These are phyloP conservation scores for Spisula subtruncata DNA, from an alignment of 2,888 invertebrate species.

Conservation along the genomic window DNA sequence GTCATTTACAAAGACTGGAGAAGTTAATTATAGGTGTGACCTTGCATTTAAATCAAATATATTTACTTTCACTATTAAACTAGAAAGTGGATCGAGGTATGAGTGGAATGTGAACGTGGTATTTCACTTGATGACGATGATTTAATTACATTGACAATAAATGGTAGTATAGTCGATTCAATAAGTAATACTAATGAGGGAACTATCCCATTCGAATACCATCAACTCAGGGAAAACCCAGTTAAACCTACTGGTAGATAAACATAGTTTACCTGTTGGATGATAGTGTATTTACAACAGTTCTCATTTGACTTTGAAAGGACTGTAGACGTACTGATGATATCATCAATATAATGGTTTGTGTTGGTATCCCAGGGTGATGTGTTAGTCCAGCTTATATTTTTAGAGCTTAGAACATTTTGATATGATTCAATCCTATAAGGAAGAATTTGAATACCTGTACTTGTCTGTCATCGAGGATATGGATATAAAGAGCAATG, in stretches of 20 bases:
- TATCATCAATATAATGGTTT: not conserved
- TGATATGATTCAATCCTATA: not conserved
- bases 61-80: not conserved
- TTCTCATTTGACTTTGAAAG: too few relatives aligned
- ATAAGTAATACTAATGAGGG: too few relatives aligned
- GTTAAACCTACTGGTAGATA: too few relatives aligned
- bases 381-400: not conserved
- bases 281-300: too few relatives aligned
- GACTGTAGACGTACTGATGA: too few relatives aligned
- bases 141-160: not conserved
- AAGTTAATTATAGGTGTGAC: constrained; percentile 1
- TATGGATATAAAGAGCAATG: too few relatives aligned
- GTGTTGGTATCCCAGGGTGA: not conserved
- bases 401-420: not conserved
- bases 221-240: not conserved
- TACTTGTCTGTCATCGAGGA: too few relatives aligned
- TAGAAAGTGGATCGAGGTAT: not conserved
- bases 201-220: not conserved
- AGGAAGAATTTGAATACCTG: too few relatives aligned
- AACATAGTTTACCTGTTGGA: too few relatives aligned
- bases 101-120: constrained; percentile 6
- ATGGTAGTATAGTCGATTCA: too few relatives aligned
- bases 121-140: not conserved
- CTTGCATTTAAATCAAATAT: not conserved
- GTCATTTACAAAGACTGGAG: not conserved